Evolutionary conservation across 1,140 invertebrate species (phyloP).

Genomic region (Ips nitidus): DNA sequence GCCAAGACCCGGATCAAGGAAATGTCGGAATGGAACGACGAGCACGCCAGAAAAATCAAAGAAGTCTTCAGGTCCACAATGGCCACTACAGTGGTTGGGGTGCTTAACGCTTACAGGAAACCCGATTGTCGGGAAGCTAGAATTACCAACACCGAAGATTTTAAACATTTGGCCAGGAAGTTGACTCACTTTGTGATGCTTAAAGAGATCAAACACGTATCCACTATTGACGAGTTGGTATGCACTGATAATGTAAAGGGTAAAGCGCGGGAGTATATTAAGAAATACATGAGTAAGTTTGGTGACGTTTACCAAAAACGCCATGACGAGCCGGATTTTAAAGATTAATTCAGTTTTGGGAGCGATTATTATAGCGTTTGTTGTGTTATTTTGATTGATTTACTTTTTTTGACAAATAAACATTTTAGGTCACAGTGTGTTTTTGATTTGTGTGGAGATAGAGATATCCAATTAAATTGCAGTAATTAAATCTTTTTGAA

Average conservation of each 20-base stretch:
- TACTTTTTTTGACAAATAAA: no score
- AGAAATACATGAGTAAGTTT: conserved; percentile 95
- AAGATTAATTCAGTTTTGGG: conserved; percentile 31
- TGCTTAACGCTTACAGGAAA: conserved; percentile 87
- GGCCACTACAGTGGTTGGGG: conserved; percentile 85
- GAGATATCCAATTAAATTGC: no score
- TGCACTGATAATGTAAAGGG: conserved; percentile 91
- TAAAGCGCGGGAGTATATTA: conserved; percentile 93
- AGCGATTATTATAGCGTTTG: no score
- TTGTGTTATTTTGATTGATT: no score
- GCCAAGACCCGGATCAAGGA: conserved; percentile 46
- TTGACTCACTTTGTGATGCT: conserved; percentile 95
- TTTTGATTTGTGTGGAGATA: no score
- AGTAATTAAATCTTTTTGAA: no score
- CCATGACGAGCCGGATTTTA: conserved; percentile 46
- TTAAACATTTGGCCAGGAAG: conserved; percentile 95
- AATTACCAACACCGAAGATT: conserved; percentile 89
- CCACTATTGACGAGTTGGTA: conserved; percentile 80
- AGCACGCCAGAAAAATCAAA: conserved; percentile 69
- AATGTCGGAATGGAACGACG: conserved; percentile 55
- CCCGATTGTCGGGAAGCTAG: conserved; percentile 79
- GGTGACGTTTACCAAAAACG: conserved; percentile 68
- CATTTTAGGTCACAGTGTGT: no score
- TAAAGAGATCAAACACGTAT: conserved; percentile 93
- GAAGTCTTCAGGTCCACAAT: conserved; percentile 87